Percentiles rank a stretch among this genome's conserved stretches.
Conservation (phyloP, 2,113 vertebrate genomes). For the Toxotes jaculatrix region DNA sequence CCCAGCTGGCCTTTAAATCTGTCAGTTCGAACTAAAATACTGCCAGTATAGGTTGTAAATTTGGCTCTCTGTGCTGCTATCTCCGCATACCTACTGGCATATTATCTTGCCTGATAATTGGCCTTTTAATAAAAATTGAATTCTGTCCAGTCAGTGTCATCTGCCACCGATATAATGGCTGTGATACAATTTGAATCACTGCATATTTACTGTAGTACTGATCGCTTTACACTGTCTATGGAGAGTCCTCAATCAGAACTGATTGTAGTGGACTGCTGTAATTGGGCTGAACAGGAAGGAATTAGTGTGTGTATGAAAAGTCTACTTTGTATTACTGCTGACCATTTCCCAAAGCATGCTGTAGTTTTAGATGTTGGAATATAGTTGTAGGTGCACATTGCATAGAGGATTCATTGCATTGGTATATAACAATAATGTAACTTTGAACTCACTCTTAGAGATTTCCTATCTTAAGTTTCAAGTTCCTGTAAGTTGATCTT, state of each 20-base stretch:
- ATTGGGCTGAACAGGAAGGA: background rate
- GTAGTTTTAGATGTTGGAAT: background rate
- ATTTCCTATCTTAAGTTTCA: background rate
- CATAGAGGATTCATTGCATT: background rate
- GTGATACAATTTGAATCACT: constrained; percentile 2
- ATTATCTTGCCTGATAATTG: constrained; percentile 51
- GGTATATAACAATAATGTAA: background rate
- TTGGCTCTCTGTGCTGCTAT: constrained; percentile 17
- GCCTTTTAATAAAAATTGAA: constrained; percentile 47
- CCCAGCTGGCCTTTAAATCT: constrained; percentile 59
- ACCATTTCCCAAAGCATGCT: background rate
- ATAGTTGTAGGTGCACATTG: background rate
- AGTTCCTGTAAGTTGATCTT: background rate
- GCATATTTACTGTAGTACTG: constrained; percentile 19
- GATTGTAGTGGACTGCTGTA: background rate
- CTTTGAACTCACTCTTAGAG: background rate
- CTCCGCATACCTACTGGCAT: constrained; percentile 31
- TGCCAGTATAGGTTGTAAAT: constrained; percentile 61
- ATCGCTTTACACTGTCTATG: background rate
- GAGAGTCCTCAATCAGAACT: background rate
- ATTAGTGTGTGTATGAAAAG: background rate
- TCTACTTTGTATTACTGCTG: no score
- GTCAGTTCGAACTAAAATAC: constrained; percentile 50
- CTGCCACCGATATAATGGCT: constrained; percentile 7
- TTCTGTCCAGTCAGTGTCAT: constrained; percentile 22